Evolutionary conservation across 1,140 invertebrate genomes (phyloP), one percentile per base, ranked within the genome.

Genomic region (Diuraphis noxia): DNA sequence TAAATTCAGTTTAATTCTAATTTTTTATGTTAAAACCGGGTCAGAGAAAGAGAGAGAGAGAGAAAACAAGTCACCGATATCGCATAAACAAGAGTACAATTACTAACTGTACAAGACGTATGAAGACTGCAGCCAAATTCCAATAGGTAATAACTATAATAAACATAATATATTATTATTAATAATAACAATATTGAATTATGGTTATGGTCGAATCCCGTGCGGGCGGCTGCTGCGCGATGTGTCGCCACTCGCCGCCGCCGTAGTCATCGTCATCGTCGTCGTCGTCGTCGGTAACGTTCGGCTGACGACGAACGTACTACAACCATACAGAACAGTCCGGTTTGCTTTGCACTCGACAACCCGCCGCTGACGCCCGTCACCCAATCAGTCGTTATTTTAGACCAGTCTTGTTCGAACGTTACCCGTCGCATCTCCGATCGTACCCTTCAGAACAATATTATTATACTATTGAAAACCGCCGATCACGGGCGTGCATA

Each of bases 301-400:
- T 91, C 89, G 89, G 89, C 72, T 77, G 25, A 49, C 85, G 49
- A 25, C 85, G 85, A 25, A 87, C 49, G 85, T 38, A 77, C 34
- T 88, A 88, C 72, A 88, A 77, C 87, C 56, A n/a, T 41, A 41
- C 52, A 17, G 36, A 88, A 79, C 63, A 38, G 72, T 91, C 89
- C 46, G 89, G 89, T 91, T 91, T 36, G 34, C 43, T 91, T 91
- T 36, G 34, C 43, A 91, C 89, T 91, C 77, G 43, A 49, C 77
- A 82, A 89, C 43, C 77, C 89, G 9, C n/a, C 41, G n/a, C 77
- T 34, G 40, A 90, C 72, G 89, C 21, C 21, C 41, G 77, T 19
- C 86, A 2, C 34, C 36, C 36, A 2, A 25, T 81, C 89, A 91
- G 89, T 91, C 72, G 89, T 79, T 82, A 82, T 91, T 46, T 82